phyloP scores from a whole-genome alignment of 2,113 vertebrate genomes.

The Hemicordylus capensis region DNA sequence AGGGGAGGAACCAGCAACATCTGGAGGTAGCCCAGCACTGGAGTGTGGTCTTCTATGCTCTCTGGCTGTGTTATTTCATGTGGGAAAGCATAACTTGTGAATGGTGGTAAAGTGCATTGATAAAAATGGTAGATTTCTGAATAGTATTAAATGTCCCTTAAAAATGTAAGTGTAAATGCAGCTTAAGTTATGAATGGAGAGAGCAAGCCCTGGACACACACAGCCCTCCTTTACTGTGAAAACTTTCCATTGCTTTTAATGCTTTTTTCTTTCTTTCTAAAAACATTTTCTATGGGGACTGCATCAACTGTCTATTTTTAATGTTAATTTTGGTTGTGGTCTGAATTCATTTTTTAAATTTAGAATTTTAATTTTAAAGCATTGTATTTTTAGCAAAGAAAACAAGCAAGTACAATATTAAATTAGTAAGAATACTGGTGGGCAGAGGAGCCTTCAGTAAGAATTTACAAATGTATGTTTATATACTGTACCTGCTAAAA shows the following conservation, averaged over 20 bases:
- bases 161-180: neutral
- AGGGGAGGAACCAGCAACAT: no score
- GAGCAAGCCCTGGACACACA: neutral
- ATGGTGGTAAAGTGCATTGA: neutral
- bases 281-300: neutral
- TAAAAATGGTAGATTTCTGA: neutral
- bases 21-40: no score
- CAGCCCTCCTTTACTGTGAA: neutral
- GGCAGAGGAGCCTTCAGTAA: neutral
- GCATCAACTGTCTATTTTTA: neutral
- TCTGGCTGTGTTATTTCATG: neutral
- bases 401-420: neutral
- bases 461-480: neutral
- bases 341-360: neutral
- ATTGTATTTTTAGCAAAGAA: neutral
- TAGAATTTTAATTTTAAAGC: neutral
- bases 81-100: neutral
- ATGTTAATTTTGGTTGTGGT: neutral
- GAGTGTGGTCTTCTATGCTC: neutral
- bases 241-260: neutral
- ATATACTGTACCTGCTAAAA: neutral
- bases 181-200: neutral
- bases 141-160: neutral
- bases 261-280: neutral
- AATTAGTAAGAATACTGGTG: neutral